These are phyloP conservation scores for Gyrodactylus salaris DNA, from an alignment of 1,140 invertebrate genomes.

Conservation along the genomic window DNA sequence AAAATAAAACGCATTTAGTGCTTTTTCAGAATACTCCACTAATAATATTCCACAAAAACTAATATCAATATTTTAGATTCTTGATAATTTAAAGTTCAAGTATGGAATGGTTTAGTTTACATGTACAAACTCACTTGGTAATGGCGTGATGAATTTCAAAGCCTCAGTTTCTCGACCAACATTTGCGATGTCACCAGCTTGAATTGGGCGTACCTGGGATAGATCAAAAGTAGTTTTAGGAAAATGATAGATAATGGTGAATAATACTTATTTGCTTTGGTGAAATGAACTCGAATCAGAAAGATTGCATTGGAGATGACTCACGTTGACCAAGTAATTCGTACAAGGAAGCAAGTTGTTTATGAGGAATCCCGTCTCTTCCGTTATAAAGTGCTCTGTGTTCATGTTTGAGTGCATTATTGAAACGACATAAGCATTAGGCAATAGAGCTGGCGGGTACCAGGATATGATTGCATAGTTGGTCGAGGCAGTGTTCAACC, in stretches of 20 bases:
- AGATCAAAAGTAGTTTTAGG: not conserved
- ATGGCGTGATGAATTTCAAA: not conserved
- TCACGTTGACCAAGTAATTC: not conserved
- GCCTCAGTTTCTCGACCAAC: not conserved
- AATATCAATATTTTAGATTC: too few relatives aligned
- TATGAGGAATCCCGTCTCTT: not conserved
- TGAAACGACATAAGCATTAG: not conserved
- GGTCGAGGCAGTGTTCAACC: not conserved
- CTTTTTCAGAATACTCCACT: too few relatives aligned
- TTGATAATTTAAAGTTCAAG: too few relatives aligned
- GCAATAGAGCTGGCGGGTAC: not conserved
- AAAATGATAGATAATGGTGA: too few relatives aligned
- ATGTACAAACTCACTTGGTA: not conserved
- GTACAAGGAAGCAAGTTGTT: not conserved
- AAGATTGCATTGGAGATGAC: too few relatives aligned
- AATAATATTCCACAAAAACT: too few relatives aligned
- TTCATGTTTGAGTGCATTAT: not conserved
- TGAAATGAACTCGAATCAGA: too few relatives aligned
- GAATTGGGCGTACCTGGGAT: not conserved
- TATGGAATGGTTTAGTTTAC: too few relatives aligned
- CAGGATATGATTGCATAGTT: not conserved
- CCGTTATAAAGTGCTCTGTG: not conserved
- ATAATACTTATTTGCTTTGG: too few relatives aligned
- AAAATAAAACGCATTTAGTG: not conserved
- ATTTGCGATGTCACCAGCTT: not conserved